Base-by-base conservation (phyloP, 2,797 vertebrate species). In the Girardinus metallicus region DNA sequence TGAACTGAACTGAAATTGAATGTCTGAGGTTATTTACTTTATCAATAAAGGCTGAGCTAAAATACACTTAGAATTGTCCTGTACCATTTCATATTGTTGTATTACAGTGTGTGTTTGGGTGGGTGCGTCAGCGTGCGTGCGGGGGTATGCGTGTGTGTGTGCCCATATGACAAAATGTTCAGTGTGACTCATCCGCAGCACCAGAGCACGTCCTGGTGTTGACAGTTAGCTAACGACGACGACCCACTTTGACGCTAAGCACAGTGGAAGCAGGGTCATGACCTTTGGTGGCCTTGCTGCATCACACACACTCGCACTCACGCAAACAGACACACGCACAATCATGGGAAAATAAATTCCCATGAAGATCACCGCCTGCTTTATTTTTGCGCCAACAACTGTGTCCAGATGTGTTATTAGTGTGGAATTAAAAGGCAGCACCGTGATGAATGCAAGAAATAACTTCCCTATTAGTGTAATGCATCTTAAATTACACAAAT, bases 191-290 rank as follows among this genome's bases (percentile, higher is more conserved):
- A 3, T 36, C 62, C 10, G 8, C 62, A 23, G 87, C 86, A 82
- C 86, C 75, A 29, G 29, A 78, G 74, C 90, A 82, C 87, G 89
- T 79, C 89, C 90, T 92, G 89, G 91, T 91, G 91, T 93, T 94
- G 93, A 84, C 91, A 93, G 94, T 94, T 94, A 93, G 83, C 82
- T 41, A 94, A 93, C 89, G 89, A 94, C 86, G 92, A 93, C 89
- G 90, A 83, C 83, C 92, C 84, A 87, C 89, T 91, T 75, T 93
- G 92, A 92, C 75, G 84, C 85, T 90, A 91, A 89, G 80, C 90
- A 92, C 86, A 85, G 88, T 90, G 89, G 88, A 91, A 91, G 90
- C 80, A 2, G 79, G 88, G 90, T 89, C 88, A 34, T 1, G 46
- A 87, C 90, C 84, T 88, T 87, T 82, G 83, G 72, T 84, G 87